These are phyloP conservation scores for Halcyon malimbica DNA, from an alignment of 2,113 vertebrate species.

Conservation along the genomic window DNA sequence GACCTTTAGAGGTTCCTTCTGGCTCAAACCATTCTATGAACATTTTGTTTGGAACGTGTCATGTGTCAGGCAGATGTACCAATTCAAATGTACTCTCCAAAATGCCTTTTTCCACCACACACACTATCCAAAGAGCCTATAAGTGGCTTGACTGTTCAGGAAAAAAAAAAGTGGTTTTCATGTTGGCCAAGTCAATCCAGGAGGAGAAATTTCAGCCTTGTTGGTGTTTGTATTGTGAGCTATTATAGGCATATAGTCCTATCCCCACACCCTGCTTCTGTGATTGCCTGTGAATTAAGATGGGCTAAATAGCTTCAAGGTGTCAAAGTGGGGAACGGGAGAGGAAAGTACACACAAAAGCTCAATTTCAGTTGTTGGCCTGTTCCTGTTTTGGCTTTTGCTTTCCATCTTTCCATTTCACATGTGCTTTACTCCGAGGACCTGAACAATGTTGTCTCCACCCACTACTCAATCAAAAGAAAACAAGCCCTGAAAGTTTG, in stretches of 20 bases:
- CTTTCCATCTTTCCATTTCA: not conserved
- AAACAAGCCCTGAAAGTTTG: not conserved
- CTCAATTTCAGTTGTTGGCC: not conserved
- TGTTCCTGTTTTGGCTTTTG: not conserved
- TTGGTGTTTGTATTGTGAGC: not conserved
- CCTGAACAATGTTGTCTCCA: not conserved
- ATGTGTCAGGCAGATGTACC: not conserved
- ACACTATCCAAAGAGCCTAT: not conserved
- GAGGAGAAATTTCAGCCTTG: not conserved
- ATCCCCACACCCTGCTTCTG: not conserved
- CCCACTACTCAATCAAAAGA: not conserved
- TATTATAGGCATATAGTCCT: not conserved
- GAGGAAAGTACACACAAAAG: not conserved
- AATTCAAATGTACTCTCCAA: not conserved
- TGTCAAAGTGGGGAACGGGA: accelerated
- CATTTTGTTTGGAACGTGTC: not conserved
- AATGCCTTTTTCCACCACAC: not conserved
- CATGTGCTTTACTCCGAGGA: not conserved
- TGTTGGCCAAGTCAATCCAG: not conserved
- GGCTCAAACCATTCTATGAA: not conserved
- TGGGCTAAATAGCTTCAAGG: not conserved
- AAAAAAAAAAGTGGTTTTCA: not conserved
- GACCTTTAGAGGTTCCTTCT: no score
- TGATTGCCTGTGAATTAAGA: not conserved
- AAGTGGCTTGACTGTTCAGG: conserved; percentile 43